Evolutionary conservation across 2,113 vertebrate species (phyloP), one percentile per base, ranked within the genome.

Genomic region (Gasterosteus aculeatus): DNA sequence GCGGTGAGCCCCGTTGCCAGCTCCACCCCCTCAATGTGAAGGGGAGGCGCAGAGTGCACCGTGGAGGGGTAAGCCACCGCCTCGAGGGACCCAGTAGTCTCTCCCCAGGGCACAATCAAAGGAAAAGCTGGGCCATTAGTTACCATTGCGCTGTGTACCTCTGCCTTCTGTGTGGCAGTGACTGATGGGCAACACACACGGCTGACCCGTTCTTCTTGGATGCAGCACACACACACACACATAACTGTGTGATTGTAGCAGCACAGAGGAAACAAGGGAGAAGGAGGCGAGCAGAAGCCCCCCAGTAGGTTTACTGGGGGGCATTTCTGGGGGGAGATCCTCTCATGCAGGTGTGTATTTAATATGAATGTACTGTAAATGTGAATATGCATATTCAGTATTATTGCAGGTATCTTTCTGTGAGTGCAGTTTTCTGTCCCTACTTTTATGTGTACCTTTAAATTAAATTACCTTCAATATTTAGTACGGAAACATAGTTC

Each of bases 51-150:
- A 47, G 31, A 7, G 75, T 63, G 73, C 67, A 72, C 67, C 2
- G 44, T 62, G 68, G 70, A 39, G 67, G 42, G 29, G 49, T 33
- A 19, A 85, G 76, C 75, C 81, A 46, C 42, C 18, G 53, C 65
- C 83, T 70, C 65, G 3, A 76, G 76, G 81, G 63, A 79, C 31
- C n/a, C 75, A 86, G 83, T 75, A 78, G 63, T 66, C 74, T 86
- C 81, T 86, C 78, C 80, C 69, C 59, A 8, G 90, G 75, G 85
- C 60, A 60, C 82, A 88, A 90, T 91, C 89, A 87, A 83, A 87
- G 68, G 74, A 85, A 91, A 88, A 35, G 59, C 82, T 71, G 86
- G 88, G 85, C 81, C 81, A 90, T 89, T 89, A 87, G 88, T 88
- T 92, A 88, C 88, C 46, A 87, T 69, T 82, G 85, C 68, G 74